Evolutionary conservation across 2,113 vertebrate species (phyloP).

Genomic region (Leptosomus discolor): DNA sequence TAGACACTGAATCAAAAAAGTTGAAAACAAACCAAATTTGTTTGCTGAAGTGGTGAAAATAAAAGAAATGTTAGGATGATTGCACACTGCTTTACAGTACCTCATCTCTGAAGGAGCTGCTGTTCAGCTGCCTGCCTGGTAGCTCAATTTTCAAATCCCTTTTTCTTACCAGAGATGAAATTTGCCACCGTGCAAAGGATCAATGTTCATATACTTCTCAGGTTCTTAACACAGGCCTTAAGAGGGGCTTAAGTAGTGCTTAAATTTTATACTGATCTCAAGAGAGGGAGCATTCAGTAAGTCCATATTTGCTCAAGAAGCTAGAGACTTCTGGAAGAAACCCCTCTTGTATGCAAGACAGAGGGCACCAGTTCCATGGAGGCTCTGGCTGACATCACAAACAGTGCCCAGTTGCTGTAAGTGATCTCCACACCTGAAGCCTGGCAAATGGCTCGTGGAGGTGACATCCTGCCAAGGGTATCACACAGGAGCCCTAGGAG

Average conservation of each 20-base stretch:
- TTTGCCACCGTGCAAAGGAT: neutral
- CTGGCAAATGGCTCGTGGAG: neutral
- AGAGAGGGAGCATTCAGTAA: neutral
- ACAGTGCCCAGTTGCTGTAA: neutral
- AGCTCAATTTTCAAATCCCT: neutral
- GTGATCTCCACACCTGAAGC: fast-evolving
- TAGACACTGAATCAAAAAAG: neutral
- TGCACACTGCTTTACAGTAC: neutral
- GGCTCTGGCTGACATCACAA: neutral
- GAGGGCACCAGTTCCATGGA: neutral
- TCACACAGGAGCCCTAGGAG: neutral
- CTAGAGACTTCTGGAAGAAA: neutral
- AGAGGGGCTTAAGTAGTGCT: neutral
- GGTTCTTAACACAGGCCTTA: neutral
- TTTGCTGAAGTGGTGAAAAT: neutral
- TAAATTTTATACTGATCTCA: neutral
- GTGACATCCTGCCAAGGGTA: neutral
- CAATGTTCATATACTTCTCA: neutral
- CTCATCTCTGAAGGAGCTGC: neutral
- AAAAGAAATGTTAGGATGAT: neutral
- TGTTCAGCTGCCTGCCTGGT: neutral
- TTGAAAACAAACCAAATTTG: neutral
- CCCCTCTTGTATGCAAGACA: neutral
- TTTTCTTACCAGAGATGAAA: neutral
- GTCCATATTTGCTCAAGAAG: neutral